Evolutionary conservation across 2,113 vertebrate genomes (phyloP).

Genomic region (Microcebus griseorufus): DNA sequence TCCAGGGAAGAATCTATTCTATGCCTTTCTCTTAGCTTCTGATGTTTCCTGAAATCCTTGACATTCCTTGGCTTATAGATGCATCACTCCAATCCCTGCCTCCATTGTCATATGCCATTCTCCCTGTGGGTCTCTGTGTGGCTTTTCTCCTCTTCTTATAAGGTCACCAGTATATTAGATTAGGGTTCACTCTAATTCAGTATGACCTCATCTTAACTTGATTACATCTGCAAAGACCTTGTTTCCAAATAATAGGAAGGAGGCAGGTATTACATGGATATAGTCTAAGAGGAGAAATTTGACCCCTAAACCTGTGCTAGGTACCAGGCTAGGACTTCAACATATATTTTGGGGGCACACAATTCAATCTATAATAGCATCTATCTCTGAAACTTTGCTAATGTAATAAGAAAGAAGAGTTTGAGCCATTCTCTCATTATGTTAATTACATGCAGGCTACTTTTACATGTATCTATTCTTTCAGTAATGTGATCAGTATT

Average conservation of each 20-base stretch:
- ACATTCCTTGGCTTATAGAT: not conserved
- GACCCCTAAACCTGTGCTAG: no score
- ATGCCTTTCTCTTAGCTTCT: not conserved
- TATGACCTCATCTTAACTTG: not conserved
- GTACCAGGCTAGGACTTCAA: not conserved
- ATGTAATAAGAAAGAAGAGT: not conserved
- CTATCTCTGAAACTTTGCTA: not conserved
- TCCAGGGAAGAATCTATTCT: not conserved
- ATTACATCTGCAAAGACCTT: not conserved
- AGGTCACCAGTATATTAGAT: not conserved
- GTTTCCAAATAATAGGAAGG: not conserved
- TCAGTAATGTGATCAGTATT: not conserved
- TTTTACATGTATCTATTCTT: constrained; percentile 9
- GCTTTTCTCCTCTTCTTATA: not conserved
- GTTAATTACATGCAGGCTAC: not conserved
- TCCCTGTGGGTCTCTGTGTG: not conserved
- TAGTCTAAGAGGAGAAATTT: no score
- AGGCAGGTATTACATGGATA: no score
- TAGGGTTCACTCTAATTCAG: not conserved
- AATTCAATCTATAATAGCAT: not conserved
- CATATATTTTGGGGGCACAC: not conserved
- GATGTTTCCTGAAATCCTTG: no score
- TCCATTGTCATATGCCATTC: not conserved
- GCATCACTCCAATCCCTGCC: not conserved
- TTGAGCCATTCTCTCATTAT: not conserved